Evolutionary conservation across 2,113 vertebrate species (phyloP).

Genomic region (Misgurnus mizolepis): DNA sequence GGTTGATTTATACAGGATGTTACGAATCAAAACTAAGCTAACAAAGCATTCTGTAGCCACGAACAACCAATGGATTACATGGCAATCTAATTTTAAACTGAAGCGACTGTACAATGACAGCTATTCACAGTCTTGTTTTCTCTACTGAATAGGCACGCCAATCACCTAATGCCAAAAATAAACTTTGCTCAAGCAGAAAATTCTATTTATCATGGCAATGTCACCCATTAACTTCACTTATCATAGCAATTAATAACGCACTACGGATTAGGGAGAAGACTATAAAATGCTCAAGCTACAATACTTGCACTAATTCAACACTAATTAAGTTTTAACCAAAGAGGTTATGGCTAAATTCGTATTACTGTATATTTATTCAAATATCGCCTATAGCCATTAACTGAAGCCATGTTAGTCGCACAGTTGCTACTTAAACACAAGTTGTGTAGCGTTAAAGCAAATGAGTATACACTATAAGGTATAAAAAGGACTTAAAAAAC

Average conservation of each 20-base stretch:
- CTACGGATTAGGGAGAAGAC: background rate
- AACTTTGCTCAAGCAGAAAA: background rate
- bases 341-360: background rate
- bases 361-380: background rate
- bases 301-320: background rate
- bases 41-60: slow-evolving; percentile 18
- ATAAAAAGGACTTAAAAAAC: slow-evolving; percentile 2
- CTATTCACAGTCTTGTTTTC: slow-evolving; percentile 12
- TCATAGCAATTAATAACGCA: background rate
- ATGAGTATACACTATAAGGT: background rate
- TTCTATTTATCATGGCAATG: background rate
- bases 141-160: background rate
- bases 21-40: slow-evolving; percentile 9
- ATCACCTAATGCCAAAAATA: background rate
- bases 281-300: slow-evolving; percentile 3
- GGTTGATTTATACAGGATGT: background rate
- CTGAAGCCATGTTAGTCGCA: background rate
- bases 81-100: slow-evolving; percentile 32
- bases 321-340: no score
- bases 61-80: slow-evolving; percentile 23
- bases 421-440: background rate
- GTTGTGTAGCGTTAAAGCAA: slow-evolving; percentile 3
- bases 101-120: slow-evolving; percentile 17
- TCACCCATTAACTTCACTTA: background rate
- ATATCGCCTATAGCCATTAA: background rate